Conservation (phyloP, 2,888 invertebrate genomes). For the Hofmannophila pseudospretella region DNA sequence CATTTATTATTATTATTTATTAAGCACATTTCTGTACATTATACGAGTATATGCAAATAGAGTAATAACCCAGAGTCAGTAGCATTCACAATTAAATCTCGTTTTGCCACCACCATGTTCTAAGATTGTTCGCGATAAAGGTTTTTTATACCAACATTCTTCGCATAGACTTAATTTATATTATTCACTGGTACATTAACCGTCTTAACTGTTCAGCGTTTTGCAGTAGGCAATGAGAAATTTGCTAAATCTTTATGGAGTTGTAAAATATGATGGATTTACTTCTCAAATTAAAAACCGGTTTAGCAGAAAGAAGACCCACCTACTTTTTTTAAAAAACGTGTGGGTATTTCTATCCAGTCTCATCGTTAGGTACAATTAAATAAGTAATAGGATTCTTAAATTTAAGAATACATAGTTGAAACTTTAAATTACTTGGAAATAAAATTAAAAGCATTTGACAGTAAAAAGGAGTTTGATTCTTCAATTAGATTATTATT, state of each 20-base stretch:
- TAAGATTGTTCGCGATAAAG: constrained; percentile 24
- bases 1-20: too few relatives aligned
- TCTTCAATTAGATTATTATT: too few relatives aligned
- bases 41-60: constrained; percentile 28
- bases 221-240: not conserved
- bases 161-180: constrained; percentile 17
- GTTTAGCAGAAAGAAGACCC: too few relatives aligned
- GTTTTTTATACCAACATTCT: constrained; percentile 21
- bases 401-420: too few relatives aligned
- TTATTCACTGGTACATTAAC: constrained; percentile 14
- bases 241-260: not conserved
- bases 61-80: constrained; percentile 22
- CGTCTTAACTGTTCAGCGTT: constrained; percentile 12
- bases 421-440: too few relatives aligned
- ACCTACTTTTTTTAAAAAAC: too few relatives aligned
- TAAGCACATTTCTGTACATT: constrained; percentile 9
- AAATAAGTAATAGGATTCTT: too few relatives aligned
- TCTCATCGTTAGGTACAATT: too few relatives aligned
- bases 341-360: too few relatives aligned
- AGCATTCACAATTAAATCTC: constrained; percentile 23
- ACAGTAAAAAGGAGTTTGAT: too few relatives aligned
- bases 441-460: too few relatives aligned
- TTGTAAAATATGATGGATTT: not conserved
- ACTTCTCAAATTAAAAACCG: not conserved
- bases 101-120: constrained; percentile 21